Percentiles rank a stretch among this genome's conserved stretches.
Evolutionary conservation across 2,113 vertebrate genomes (phyloP).

Genomic region (Parus major): DNA sequence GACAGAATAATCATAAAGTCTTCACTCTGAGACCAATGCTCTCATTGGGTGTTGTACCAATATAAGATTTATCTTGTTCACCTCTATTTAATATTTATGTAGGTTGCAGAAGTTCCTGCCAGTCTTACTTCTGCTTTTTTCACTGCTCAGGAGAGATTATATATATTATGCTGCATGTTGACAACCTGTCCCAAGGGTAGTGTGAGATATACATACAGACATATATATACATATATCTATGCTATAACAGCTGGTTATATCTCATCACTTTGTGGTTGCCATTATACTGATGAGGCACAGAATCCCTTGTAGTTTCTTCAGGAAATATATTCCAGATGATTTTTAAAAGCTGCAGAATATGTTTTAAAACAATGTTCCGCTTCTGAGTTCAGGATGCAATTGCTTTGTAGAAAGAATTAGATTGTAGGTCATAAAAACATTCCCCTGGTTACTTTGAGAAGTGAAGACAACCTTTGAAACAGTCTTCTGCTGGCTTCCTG

Average conservation of each 20-base stretch:
- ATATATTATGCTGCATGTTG: neutral
- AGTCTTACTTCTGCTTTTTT: neutral
- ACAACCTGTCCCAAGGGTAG: neutral
- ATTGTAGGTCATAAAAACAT: neutral
- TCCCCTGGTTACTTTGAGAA: neutral
- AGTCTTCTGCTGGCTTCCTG: neutral
- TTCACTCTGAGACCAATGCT: neutral
- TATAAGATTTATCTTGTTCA: neutral
- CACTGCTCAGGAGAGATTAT: neutral
- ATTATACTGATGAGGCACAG: neutral
- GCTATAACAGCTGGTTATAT: neutral
- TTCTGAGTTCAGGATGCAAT: neutral
- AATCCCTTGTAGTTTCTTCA: neutral
- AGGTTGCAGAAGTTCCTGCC: neutral
- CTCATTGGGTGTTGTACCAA: neutral
- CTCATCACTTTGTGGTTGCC: neutral
- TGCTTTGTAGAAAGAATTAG: neutral
- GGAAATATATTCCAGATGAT: neutral
- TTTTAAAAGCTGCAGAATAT: neutral
- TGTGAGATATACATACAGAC: neutral
- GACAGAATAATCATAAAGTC: neutral
- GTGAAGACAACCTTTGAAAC: neutral
- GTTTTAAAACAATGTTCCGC: neutral
- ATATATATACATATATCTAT: neutral
- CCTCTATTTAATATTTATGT: neutral